A percentile compares a stretch with the other conserved stretches of the same genome.
Evolutionary conservation across 2,888 invertebrate genomes (phyloP).

Genomic region (Ceriagrion tenellum): DNA sequence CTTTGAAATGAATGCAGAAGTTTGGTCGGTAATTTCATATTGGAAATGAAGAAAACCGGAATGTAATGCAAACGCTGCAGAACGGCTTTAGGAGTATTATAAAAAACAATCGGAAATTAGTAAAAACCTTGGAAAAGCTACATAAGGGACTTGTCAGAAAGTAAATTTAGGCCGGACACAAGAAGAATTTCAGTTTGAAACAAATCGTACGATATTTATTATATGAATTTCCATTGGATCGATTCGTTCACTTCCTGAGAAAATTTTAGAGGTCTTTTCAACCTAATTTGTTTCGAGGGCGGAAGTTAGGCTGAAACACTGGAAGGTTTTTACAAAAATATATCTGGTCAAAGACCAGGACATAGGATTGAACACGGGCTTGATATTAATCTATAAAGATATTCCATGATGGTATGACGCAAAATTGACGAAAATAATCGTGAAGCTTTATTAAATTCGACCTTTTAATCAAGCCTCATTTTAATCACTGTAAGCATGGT

Average conservation of each 20-base stretch:
- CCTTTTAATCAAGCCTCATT: not conserved
- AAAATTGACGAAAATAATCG: not conserved
- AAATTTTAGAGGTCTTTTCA: slow-evolving; percentile 57
- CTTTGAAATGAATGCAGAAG: not conserved
- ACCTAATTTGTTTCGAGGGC: slow-evolving; percentile 59
- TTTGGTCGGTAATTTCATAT: not conserved
- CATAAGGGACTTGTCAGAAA: not conserved
- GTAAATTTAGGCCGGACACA: not conserved
- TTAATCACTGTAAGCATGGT: not conserved
- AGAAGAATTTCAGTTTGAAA: not conserved
- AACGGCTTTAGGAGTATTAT: not conserved
- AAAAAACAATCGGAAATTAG: not conserved
- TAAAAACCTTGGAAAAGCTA: not conserved
- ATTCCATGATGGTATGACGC: not conserved
- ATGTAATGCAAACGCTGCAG: not conserved
- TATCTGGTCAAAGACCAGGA: slow-evolving; percentile 57
- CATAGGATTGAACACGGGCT: slow-evolving; percentile 53
- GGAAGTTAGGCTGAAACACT: slow-evolving; percentile 59
- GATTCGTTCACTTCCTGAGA: slow-evolving; percentile 61
- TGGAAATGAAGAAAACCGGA: not conserved
- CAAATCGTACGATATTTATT: slow-evolving; percentile 11
- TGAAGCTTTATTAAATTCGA: not conserved
- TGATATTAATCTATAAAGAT: slow-evolving; percentile 40
- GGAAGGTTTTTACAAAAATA: slow-evolving; percentile 64
- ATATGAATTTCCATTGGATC: not conserved